These are phyloP conservation scores for Bemisia tabaci DNA, from an alignment of 1,140 invertebrate species.

Conservation along the genomic window DNA sequence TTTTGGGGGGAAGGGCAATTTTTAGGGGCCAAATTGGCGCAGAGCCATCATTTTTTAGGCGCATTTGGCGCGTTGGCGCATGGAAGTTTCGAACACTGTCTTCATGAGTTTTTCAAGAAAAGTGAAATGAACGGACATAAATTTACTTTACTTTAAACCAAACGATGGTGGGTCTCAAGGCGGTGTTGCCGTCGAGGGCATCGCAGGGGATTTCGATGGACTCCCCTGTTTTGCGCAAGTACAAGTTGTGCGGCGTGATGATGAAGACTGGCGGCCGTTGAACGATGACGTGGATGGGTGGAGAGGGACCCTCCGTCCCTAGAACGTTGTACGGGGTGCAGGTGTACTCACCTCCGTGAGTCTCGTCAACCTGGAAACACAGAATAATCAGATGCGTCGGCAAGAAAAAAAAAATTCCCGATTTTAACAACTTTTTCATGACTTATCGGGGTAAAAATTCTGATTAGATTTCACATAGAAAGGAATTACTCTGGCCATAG, in stretches of 20 bases:
- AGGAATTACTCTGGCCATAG: no score
- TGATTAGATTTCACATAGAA: no score
- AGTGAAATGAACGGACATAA: no score
- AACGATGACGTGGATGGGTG: slow-evolving; percentile 75
- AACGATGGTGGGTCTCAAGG: slow-evolving; percentile 57
- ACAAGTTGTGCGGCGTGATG: slow-evolving; percentile 59
- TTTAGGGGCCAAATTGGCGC: no score
- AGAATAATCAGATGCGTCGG: background rate
- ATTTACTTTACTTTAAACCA: slow-evolving; percentile 71
- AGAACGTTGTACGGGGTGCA: slow-evolving; percentile 86
- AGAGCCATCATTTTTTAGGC: no score
- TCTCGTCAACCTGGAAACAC: slow-evolving; percentile 47
- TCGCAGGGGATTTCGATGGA: slow-evolving; percentile 71
- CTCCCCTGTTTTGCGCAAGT: slow-evolving; percentile 67
- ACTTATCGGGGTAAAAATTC: no score
- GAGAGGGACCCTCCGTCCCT: slow-evolving; percentile 70
- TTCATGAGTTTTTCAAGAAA: no score
- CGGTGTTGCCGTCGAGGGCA: slow-evolving; percentile 54
- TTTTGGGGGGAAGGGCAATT: no score
- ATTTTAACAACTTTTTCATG: no score
- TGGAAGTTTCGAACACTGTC: no score
- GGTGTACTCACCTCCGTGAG: slow-evolving; percentile 64
- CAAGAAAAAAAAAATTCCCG: no score
- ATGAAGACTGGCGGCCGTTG: slow-evolving; percentile 68
- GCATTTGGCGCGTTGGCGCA: no score